phyloP scores from a whole-genome alignment of 92 coral and sea anemone genomes.

The Umimayanthus kanabou region DNA sequence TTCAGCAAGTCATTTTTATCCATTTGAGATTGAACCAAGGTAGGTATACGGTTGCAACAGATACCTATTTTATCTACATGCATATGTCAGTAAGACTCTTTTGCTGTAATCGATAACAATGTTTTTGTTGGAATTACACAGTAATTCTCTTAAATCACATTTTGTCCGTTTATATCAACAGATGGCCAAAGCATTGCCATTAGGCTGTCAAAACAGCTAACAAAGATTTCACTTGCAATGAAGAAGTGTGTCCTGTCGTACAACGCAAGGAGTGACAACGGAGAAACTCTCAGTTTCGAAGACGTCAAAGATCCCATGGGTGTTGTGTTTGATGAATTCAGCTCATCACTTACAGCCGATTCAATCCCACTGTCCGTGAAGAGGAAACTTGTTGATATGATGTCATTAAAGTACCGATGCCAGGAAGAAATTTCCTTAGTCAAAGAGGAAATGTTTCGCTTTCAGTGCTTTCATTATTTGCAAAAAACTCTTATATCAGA shows the following conservation, averaged over 20 bases:
- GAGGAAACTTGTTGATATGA: slow-evolving; percentile 47
- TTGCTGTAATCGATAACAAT: too few species aligned
- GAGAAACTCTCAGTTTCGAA: slow-evolving; percentile 37
- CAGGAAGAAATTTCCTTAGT: slow-evolving; percentile 54
- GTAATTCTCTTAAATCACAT: background rate
- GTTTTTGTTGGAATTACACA: background rate
- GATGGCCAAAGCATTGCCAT: slow-evolving; percentile 70
- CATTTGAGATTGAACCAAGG: too few species aligned
- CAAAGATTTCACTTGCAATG: slow-evolving; percentile 44
- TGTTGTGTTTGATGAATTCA: slow-evolving; percentile 22
- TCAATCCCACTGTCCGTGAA: slow-evolving; percentile 49
- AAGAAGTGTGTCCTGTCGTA: slow-evolving; percentile 38
- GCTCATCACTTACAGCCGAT: slow-evolving; percentile 7
- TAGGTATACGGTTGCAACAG: too few species aligned
- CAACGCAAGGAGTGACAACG: slow-evolving; percentile 18
- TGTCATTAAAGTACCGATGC: slow-evolving; percentile 52
- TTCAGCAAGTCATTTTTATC: too few species aligned
- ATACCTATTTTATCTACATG: too few species aligned
- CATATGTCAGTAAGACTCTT: too few species aligned
- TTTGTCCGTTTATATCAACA: slow-evolving; percentile 20
- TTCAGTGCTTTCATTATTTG: background rate
- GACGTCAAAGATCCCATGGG: slow-evolving; percentile 51
- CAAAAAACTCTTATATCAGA: too few species aligned
- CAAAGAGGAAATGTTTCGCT: slow-evolving; percentile 49
- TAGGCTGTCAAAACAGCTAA: slow-evolving; percentile 55